These are phyloP conservation scores for Melikaiella ostensackeni DNA, from an alignment of 2,888 invertebrate genomes.

Conservation along the genomic window DNA sequence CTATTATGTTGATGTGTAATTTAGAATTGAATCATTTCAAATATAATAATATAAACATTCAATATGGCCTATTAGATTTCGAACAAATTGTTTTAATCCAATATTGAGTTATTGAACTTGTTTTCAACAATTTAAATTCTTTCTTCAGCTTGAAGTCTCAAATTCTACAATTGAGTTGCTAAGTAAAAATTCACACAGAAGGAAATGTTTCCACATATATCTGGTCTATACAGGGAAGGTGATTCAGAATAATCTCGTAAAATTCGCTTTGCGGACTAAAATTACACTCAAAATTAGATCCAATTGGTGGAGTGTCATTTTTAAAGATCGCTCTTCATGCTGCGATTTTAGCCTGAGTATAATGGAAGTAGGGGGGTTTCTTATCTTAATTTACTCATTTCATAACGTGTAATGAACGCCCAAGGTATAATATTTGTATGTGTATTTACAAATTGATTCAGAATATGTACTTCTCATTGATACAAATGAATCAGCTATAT, in stretches of 20 bases:
- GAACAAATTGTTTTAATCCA: neutral
- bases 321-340: neutral
- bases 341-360: neutral
- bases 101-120: neutral
- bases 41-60: too few relatives aligned
- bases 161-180: neutral
- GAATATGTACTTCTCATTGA: neutral
- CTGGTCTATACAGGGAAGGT: neutral
- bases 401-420: neutral
- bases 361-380: neutral
- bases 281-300: neutral
- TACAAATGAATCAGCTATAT: slow-evolving; percentile 3
- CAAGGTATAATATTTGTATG: neutral
- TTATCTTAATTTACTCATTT: neutral
- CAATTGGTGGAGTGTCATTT: neutral
- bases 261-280: neutral
- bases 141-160: neutral
- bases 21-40: too few relatives aligned
- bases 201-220: neutral
- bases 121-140: neutral
- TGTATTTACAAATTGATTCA: neutral
- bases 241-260: neutral
- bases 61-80: too few relatives aligned
- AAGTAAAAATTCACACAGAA: neutral
- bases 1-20: too few relatives aligned